Evolutionary conservation across 64 coral and sea anemone genomes (phyloP), one percentile per base, ranked within the genome.

Genomic region (Actinia tenebrosa): DNA sequence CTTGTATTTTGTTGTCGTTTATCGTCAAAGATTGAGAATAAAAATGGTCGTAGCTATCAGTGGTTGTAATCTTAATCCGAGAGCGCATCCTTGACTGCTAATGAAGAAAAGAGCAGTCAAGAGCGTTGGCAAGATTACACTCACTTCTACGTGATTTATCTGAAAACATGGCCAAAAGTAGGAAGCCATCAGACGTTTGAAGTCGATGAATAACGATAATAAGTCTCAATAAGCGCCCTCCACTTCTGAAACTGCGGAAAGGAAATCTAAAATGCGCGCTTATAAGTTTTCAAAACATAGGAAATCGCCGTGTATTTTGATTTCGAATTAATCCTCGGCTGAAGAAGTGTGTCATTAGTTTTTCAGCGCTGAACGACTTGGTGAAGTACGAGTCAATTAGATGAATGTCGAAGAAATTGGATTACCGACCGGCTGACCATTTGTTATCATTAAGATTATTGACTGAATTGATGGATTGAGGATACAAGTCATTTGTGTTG

Each of bases 61-160:
- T 16, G 46, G 79, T 53, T 53, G n/a, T 81, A 53, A 81, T 81
- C 79, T 81, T 53, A 45, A 81, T 81, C 79, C 79, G 50, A 81
- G 79, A 22, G 79, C 43, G 50, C 16, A n/a, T n/a, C 16, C 79
- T 81, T 14, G 79, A 81, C 43, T 81, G 79, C 79, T 81, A 81
- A 81, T 53, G 79, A 81, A 45, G 79, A 53, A 45, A 81, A 50
- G 79, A 52, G 19, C 44, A 81, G 50, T 81, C 79, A 81, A 81
- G 79, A 53, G 22, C 17, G 79, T 53, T 81, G 44, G 50, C 16
- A 18, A 81, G 79, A 81, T 81, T 81, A 81, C 42, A 15, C 45
- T 6, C 79, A 50, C 50, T 81, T 75, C 11, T 75, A 30, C n/a
- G 69, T 75, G 69, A 75, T 75, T 75, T 42, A 75, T 75, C 69